A percentile compares a stretch with the other conserved stretches of the same genome.
Evolutionary conservation across 2,797 vertebrate genomes (phyloP).

Genomic region (Myotis planiceps): DNA sequence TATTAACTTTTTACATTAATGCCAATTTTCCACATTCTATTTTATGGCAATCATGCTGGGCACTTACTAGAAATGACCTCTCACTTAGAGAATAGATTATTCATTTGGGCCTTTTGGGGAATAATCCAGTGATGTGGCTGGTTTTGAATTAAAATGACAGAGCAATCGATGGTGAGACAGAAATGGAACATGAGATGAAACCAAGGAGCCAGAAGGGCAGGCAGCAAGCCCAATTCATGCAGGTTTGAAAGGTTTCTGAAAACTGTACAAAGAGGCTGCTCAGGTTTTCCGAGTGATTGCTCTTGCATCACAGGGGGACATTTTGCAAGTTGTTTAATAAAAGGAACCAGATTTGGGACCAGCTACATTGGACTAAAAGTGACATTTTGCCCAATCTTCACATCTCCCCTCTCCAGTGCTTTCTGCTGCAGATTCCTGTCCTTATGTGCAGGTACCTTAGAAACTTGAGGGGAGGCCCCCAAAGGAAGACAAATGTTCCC

Average conservation of each 20-base stretch:
- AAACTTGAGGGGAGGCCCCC: background rate
- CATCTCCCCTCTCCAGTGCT: background rate
- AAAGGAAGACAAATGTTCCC: background rate
- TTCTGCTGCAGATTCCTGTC: background rate
- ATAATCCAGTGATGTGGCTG: too few species aligned
- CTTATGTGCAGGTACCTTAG: background rate
- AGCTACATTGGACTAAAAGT: background rate
- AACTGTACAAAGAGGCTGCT: background rate
- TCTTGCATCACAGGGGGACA: background rate
- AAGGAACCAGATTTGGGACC: background rate
- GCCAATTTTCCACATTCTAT: background rate
- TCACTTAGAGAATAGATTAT: background rate
- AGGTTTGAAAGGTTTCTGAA: accelerated
- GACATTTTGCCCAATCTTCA: background rate
- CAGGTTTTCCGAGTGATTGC: accelerated
- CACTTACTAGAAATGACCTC: background rate
- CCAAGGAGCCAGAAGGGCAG: background rate
- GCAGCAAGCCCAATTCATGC: background rate
- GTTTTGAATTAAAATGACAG: background rate
- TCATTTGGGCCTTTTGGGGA: background rate
- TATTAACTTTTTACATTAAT: background rate
- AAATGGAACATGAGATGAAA: background rate
- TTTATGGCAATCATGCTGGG: background rate
- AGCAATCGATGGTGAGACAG: background rate
- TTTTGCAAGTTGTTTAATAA: background rate